Evolutionary conservation across 1,140 invertebrate genomes (phyloP).

Genomic region (Papilio dardanus): DNA sequence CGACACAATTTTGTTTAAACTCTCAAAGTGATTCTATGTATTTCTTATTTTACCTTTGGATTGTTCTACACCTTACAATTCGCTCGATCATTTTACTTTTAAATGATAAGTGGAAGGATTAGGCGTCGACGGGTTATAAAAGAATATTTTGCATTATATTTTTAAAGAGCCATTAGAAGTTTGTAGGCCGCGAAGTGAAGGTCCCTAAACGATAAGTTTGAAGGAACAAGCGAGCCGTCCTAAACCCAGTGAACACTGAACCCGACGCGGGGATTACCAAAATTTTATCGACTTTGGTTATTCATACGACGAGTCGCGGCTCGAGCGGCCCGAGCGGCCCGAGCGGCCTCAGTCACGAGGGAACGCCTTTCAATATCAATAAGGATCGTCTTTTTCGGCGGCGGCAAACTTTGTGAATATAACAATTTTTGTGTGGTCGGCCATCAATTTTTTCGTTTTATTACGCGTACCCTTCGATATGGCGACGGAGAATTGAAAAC

Average conservation of each 20-base stretch:
- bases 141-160: not conserved
- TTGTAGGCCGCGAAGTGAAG: conserved; percentile 2
- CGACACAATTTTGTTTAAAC: not conserved
- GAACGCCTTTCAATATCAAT: conserved; percentile 62
- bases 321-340: not conserved
- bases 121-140: not conserved
- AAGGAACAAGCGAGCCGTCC: not conserved
- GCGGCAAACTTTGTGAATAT: conserved; percentile 52
- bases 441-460: conserved; percentile 47
- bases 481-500: conserved; percentile 39
- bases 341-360: conserved; percentile 35
- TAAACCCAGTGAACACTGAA: conserved; percentile 16
- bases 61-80: not conserved
- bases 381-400: conserved; percentile 55
- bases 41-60: not conserved
- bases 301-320: conserved; percentile 55
- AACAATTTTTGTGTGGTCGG: conserved; percentile 58
- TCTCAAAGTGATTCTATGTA: not conserved
- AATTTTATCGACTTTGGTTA: conserved; percentile 63
- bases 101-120: not conserved
- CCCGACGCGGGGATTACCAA: conserved; percentile 56
- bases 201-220: conserved; percentile 13
- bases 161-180: conserved; percentile 14
- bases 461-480: conserved; percentile 36
- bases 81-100: not conserved